Evolutionary conservation across 1,140 invertebrate species (phyloP).

Genomic region (Diorhabda carinulata): DNA sequence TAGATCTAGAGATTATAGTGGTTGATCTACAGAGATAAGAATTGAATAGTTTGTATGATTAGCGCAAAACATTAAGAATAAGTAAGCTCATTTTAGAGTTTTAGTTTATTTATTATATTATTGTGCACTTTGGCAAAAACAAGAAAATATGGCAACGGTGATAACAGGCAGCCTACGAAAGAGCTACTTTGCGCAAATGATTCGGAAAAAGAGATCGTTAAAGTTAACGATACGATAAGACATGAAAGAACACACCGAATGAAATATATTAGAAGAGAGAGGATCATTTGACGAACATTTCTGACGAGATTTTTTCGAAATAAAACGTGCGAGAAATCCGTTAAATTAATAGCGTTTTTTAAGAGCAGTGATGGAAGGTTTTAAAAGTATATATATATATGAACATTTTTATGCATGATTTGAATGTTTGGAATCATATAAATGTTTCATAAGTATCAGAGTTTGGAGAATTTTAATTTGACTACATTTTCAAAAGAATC

Average conservation of each 20-base stretch:
- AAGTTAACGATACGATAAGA: conserved; percentile 39
- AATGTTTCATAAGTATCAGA: no score
- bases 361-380: background rate
- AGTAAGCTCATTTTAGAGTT: no score
- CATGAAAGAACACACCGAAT: conserved; percentile 22
- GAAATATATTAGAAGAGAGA: conserved; percentile 19
- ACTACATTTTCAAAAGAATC: no score
- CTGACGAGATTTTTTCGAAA: background rate
- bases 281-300: conserved; percentile 5
- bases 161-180: conserved; percentile 19
- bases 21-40: no score
- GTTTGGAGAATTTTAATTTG: no score
- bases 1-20: no score
- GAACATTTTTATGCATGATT: no score
- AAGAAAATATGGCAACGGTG: background rate
- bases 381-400: background rate
- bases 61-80: no score
- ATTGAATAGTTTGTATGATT: no score
- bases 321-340: background rate
- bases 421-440: no score
- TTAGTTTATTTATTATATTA: no score
- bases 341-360: background rate
- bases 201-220: conserved; percentile 38
- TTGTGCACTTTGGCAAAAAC: no score
- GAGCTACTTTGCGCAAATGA: conserved; percentile 32